These are phyloP conservation scores for Pheosia gnoma DNA, from an alignment of 2,888 invertebrate species.

Conservation along the genomic window DNA sequence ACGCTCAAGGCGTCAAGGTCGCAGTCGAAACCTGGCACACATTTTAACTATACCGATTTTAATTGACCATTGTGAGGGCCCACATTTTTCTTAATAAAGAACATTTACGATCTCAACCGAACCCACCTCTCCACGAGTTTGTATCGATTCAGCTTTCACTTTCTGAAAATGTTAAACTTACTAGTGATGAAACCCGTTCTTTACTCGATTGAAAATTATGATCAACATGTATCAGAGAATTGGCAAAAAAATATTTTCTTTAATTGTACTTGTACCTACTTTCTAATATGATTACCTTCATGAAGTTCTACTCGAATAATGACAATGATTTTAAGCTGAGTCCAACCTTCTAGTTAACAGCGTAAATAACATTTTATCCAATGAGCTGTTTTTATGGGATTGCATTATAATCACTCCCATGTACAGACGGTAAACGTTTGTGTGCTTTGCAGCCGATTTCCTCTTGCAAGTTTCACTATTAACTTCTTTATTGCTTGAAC, in stretches of 20 bases:
- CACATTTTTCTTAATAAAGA: constrained; percentile 15
- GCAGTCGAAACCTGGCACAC: constrained; percentile 55
- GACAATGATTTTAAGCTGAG: no score
- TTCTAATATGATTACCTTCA: not conserved
- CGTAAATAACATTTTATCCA: not conserved
- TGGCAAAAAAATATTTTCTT: no score
- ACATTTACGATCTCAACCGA: constrained; percentile 17
- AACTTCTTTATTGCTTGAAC: not conserved
- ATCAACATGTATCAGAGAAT: constrained; percentile 5
- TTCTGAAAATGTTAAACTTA: constrained; percentile 18
- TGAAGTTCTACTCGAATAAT: not conserved
- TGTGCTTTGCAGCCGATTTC: not conserved
- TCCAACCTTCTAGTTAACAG: not conserved
- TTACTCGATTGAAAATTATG: constrained; percentile 23
- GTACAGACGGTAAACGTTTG: not conserved
- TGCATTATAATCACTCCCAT: not conserved
- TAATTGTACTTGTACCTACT: not conserved
- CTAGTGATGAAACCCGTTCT: constrained; percentile 22
- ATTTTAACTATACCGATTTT: constrained; percentile 29
- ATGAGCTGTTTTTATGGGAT: not conserved
- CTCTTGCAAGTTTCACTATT: not conserved
- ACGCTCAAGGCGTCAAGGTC: constrained; percentile 58
- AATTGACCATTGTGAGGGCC: constrained; percentile 21
- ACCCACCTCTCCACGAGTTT: constrained; percentile 10
- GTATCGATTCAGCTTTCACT: constrained; percentile 25